phyloP scores from a whole-genome alignment of 2,888 invertebrate genomes.

The Drosophila quinaria region DNA sequence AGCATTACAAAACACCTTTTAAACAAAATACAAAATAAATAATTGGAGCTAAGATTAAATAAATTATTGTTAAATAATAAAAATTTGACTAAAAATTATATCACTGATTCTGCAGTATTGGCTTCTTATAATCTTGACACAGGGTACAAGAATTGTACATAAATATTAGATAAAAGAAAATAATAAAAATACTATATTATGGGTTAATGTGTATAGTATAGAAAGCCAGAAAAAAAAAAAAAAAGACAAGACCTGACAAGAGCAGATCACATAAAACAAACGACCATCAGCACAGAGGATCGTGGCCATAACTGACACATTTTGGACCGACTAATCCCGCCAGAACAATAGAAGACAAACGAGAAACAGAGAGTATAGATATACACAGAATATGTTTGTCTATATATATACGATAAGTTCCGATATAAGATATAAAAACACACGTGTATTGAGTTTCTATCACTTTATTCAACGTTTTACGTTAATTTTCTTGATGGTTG shows the following conservation, averaged over 20 bases:
- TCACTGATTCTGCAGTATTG: background rate
- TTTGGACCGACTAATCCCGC: constrained; percentile 56
- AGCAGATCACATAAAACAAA: constrained; percentile 37
- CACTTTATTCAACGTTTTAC: constrained; percentile 71
- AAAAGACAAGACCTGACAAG: constrained; percentile 20
- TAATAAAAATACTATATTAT: constrained; percentile 1
- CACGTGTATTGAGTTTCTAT: constrained; percentile 50
- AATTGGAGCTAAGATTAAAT: no score
- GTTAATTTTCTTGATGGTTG: constrained; percentile 50
- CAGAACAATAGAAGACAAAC: constrained; percentile 25
- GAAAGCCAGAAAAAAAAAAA: constrained; percentile 2
- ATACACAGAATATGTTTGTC: background rate
- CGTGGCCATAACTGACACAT: constrained; percentile 55
- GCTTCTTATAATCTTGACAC: background rate
- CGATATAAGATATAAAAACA: constrained; percentile 15
- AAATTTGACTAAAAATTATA: no score
- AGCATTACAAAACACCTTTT: no score
- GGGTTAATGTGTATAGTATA: constrained; percentile 1
- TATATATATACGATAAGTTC: constrained; percentile 3
- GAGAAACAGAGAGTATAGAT: constrained; percentile 1
- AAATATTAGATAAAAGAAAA: constrained; percentile 6
- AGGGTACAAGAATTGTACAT: background rate
- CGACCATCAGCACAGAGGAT: constrained; percentile 47
- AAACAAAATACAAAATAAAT: no score
- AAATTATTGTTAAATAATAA: no score